Conservation (phyloP, 2,888 invertebrate species). For the Drosophila kambysellisi region DNA sequence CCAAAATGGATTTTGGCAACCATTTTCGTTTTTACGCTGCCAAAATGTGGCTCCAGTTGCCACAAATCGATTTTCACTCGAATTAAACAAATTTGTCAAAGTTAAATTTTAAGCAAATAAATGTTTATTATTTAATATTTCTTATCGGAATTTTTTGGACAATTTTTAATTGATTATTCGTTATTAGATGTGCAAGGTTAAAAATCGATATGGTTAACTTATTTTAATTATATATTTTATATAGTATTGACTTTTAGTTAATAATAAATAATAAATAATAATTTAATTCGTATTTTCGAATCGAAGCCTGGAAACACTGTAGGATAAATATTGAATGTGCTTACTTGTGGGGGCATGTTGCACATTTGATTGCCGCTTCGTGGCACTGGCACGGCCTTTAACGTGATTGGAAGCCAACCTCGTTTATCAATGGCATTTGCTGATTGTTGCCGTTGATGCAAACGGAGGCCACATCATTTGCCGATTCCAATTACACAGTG, state of each 20-base stretch:
- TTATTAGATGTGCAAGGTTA: not conserved
- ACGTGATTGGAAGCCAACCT: conserved; percentile 60
- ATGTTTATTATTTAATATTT: not conserved
- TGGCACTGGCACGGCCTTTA: conserved; percentile 49
- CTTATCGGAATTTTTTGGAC: not conserved
- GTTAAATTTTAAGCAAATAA: not conserved
- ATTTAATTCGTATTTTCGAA: conserved; percentile 4
- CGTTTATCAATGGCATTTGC: conserved; percentile 52
- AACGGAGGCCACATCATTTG: conserved; percentile 67
- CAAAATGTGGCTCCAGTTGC: conserved; percentile 17
- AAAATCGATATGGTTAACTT: not conserved
- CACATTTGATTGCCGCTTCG: conserved; percentile 54
- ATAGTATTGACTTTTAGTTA: not conserved
- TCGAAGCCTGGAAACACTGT: conserved; percentile 16
- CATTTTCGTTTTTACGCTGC: conserved; percentile 44
- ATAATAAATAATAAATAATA: not conserved
- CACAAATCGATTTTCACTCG: conserved; percentile 14
- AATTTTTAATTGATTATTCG: not conserved
- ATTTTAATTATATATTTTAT: too few species aligned
- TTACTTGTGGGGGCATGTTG: conserved; percentile 8
- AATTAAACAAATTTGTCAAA: conserved; percentile 1
- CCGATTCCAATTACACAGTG: conserved; percentile 32
- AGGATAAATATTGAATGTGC: not conserved
- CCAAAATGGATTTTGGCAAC: conserved; percentile 55
- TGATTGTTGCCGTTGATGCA: conserved; percentile 64